Base-by-base conservation (phyloP, 2,797 vertebrate species). In the Schizopygopsis pylzovi region DNA sequence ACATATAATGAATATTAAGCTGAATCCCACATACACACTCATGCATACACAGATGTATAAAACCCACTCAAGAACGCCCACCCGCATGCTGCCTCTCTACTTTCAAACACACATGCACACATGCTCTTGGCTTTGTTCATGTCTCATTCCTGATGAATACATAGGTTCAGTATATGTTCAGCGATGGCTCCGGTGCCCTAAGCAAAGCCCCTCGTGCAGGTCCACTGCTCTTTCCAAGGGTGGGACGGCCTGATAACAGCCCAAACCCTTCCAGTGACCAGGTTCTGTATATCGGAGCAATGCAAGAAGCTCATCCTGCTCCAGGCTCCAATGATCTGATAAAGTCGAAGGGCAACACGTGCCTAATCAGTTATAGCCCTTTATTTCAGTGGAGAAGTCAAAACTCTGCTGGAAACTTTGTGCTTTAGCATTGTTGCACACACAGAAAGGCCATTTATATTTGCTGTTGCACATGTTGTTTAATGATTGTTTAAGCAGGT, bases 11-110 rank as follows among this genome's bases (percentile, higher is more conserved):
- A 85, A 81, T 63, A 59, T 56, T 39, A 49, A 85, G 82, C 79
- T 76, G 83, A 76, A 86, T 88, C 81, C 73, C 89, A 92, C 90
- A 88, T 79, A 71, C 39, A 37, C 67, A 82, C 72, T 56, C 52
- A 54, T 22, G 16, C 28, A 77, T 33, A 63, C 71, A 75, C 73
- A 84, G 65, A 59, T 56, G 61, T 47, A 84, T 65, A 85, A 84
- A 86, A 67, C 77, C 70, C 73, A 79, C 81, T 76, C 80, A 86
- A 81, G 65, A 72, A 84, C 78, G 37, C 85, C 85, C 82, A 86
- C 85, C 33, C n/a, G n/a, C 81, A 88, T 86, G 85, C 87, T 88
- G 85, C 87, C 80, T 65, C 68, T 52, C 20, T 49, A 33, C 33
- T 83, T 67, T 83, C 83, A 85, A 88, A 79, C 83, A 85, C 84